A percentile compares a stretch with the other conserved stretches of the same genome.
Evolutionary conservation across 1,140 invertebrate genomes (phyloP).

Genomic region (Drosophila lacteicornis): DNA sequence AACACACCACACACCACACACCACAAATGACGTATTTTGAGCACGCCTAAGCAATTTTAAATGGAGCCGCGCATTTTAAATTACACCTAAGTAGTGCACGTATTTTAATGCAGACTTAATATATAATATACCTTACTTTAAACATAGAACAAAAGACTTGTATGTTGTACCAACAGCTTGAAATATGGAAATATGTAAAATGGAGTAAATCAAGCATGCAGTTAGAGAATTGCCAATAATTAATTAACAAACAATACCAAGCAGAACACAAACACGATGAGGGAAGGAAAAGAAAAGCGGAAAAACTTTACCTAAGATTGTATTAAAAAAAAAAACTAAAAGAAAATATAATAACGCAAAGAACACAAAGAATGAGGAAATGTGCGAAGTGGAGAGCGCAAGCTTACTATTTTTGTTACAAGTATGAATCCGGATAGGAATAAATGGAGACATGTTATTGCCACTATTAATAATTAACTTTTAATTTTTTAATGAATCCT

Average conservation of each 20-base stretch:
- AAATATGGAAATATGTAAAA: conserved; percentile 52
- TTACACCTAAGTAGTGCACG: conserved; percentile 67
- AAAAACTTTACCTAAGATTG: conserved; percentile 80
- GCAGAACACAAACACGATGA: conserved; percentile 41
- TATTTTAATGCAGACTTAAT: conserved; percentile 63
- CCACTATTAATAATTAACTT: conserved; percentile 75
- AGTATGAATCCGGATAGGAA: conserved; percentile 40
- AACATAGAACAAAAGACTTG: conserved; percentile 81
- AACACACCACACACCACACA: no score
- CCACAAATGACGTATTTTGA: conserved; percentile 37
- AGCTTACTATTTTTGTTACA: conserved; percentile 77
- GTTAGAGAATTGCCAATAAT: conserved; percentile 83
- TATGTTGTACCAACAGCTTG: conserved; percentile 67
- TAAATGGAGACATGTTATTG: conserved; percentile 63
- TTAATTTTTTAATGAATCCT: conserved; percentile 72
- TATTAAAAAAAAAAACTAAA: conserved; percentile 58
- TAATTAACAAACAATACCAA: conserved; percentile 56
- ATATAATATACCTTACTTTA: conserved; percentile 45
- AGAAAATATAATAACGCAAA: conserved; percentile 47
- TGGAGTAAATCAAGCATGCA: conserved; percentile 68
- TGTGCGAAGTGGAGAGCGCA: conserved; percentile 52
- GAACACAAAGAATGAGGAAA: conserved; percentile 41
- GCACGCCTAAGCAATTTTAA: conserved; percentile 72
- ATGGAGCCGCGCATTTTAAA: conserved; percentile 67
- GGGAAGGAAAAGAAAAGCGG: conserved; percentile 38